phyloP scores from a whole-genome alignment of 2,888 invertebrate species.

The Leucoma salicis region DNA sequence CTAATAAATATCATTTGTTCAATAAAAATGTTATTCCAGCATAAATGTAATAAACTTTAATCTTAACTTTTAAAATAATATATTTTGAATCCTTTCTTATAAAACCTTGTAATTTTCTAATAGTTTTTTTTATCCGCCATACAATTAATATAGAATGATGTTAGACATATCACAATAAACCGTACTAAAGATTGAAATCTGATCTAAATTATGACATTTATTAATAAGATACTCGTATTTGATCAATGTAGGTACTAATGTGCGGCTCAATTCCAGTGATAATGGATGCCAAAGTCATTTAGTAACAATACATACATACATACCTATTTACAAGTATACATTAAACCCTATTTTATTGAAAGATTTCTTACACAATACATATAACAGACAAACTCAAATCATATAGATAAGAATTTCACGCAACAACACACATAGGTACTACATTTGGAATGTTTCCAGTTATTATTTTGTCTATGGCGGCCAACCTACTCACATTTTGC shows the following conservation, averaged over 20 bases:
- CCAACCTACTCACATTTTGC: too few species aligned
- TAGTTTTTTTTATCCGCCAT: constrained; percentile 25
- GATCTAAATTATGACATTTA: constrained; percentile 29
- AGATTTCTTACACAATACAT: too few species aligned
- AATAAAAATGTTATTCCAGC: constrained; percentile 14
- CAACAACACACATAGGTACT: too few species aligned
- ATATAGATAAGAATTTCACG: too few species aligned
- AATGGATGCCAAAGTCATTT: constrained; percentile 60
- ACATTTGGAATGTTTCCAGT: too few species aligned
- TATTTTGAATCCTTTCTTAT: not conserved
- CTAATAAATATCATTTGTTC: constrained; percentile 3
- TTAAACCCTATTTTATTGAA: constrained; percentile 12
- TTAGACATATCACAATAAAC: constrained; percentile 39
- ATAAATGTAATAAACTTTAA: constrained; percentile 9
- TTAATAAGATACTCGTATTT: constrained; percentile 23
- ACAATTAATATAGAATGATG: constrained; percentile 33
- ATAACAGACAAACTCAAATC: too few species aligned
- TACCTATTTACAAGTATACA: constrained; percentile 12
- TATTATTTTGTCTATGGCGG: too few species aligned
- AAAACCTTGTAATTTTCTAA: constrained; percentile 31
- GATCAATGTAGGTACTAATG: constrained; percentile 26
- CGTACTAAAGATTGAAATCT: constrained; percentile 26
- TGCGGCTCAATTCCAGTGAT: constrained; percentile 60
- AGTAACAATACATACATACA: constrained; percentile 24
- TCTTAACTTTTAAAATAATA: constrained; percentile 17